Base-by-base conservation (phyloP, 2,113 vertebrate species). In the Carlito syrichta region DNA sequence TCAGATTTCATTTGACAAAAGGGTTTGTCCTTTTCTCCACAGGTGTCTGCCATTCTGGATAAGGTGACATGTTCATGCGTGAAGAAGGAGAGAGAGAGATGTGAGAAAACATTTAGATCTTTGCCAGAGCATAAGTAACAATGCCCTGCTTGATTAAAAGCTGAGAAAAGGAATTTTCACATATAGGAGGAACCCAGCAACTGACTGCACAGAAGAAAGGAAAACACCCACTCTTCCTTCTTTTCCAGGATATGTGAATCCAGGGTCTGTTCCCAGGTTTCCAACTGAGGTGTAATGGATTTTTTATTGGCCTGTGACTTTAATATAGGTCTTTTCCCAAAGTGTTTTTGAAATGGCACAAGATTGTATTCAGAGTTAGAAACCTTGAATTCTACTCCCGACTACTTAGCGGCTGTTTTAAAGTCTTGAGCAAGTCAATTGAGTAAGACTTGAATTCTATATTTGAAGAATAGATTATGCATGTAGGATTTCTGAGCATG, bases 291-390 rank as follows among this genome's bases (percentile, higher is more conserved):
- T 0, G 1, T 54, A n/a, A 60, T 62, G 63, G 60, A 8, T 50
- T 68, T 79, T 52, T n/a, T 54, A 23, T 52, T 43, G 52, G 38
- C 25, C 50, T 54, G 4, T 50, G 68, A 73, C 77, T 60, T 84
- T 88, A 68, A n/a, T 10, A 27, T 22, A n/a, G 14, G 6, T 63
- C 23, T 96, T 73, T 40, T 32, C 43, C 30, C 19, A 20, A 45
- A 74, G 35, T 91, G 38, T 69, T 83, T n/a, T 66, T 83, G 38
- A 96, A 89, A 78, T 63, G n/a, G 27, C 78, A 27, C 4, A 95
- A 78, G 25, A 38, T 2, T 32, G 11, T 6, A 10, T 50, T 82
- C 17, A 11, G 12, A 68, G 20, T 82, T 48, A 62, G 79, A 78
- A 89, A 58, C 11, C 62, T 63, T 60, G 68, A 79, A 32, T 91